Base-by-base conservation (phyloP, 2,113 vertebrate genomes). In the Equus quagga region DNA sequence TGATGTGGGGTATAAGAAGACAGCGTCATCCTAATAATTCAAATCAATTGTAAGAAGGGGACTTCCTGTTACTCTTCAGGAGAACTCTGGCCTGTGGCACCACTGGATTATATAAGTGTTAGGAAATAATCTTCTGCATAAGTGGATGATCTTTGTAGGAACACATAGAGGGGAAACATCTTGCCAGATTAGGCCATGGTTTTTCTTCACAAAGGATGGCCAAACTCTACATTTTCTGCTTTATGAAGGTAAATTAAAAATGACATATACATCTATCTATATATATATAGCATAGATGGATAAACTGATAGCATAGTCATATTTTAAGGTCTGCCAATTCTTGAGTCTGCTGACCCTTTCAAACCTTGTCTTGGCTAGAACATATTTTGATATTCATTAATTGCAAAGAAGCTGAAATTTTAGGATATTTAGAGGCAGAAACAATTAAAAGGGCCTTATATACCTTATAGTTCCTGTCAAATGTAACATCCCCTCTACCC, bases 361-460 rank as follows among this genome's bases (percentile, higher is more conserved):
- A 65, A 28, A 44, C 6, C 1, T 31, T 87, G 2, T 76, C 8
- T 84, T 70, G 24, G 17, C 1, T 80, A 67, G 58, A 95, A 78
- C 21, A 72, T 72, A 56, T 69, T 97, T 91, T 89, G 41, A 56
- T 91, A 41, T 21, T 49, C 28, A 46, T 81, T 92, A 84, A 80
- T 64, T 94, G 13, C 41, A 94, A 58, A 46, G 41, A 91, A 8
- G 96, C 26, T 83, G 69, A 65, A 36, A 82, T 75, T 96, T 88
- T 96, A 75, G 33, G 41, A 60, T 81, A 72, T 49, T 87, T 92
- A 67, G 67, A 95, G 31, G 33, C 5, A 83, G 19, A n/a, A 78
- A 44, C 31, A 89, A 76, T 69, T 12, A 44, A 87, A 81, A 69
- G 58, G 14, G 17, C 90, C 36, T 85, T 72, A 41, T 28, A 81